phyloP scores from a whole-genome alignment of 2,797 vertebrate species.

The Ambastaia sidthimunki region DNA sequence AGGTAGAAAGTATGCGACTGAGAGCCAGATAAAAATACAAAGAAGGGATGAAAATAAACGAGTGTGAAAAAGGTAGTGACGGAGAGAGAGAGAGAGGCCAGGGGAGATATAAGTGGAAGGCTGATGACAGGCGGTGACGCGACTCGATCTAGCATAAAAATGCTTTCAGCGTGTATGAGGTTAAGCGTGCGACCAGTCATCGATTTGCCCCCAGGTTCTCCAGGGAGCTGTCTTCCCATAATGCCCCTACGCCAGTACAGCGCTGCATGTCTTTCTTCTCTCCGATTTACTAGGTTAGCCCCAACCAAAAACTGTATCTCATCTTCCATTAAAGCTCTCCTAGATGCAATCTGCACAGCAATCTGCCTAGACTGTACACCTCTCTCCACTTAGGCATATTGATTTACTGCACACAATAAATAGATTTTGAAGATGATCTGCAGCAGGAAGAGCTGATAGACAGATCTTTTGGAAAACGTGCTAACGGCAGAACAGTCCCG shows the following conservation, averaged over 20 bases:
- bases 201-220: slow-evolving; percentile 60
- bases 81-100: slow-evolving; percentile 34
- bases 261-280: not conserved
- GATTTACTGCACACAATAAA: slow-evolving; percentile 81
- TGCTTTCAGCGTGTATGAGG: slow-evolving; percentile 70
- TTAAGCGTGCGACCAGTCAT: slow-evolving; percentile 72
- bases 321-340: slow-evolving; percentile 26
- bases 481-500: slow-evolving; percentile 59
- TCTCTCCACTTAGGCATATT: slow-evolving; percentile 81
- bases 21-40: not conserved
- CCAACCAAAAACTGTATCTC: slow-evolving; percentile 25
- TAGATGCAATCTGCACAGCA: slow-evolving; percentile 6
- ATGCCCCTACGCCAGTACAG: slow-evolving; percentile 33
- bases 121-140: slow-evolving; percentile 68
- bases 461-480: slow-evolving; percentile 74
- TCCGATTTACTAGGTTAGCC: slow-evolving; percentile 37
- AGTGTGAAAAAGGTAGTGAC: slow-evolving; percentile 42
- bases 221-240: slow-evolving; percentile 50
- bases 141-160: slow-evolving; percentile 78
- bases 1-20: too few relatives aligned
- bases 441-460: slow-evolving; percentile 77
- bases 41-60: slow-evolving; percentile 19
- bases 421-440: slow-evolving; percentile 82
- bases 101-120: slow-evolving; percentile 25
- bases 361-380: slow-evolving; percentile 63